Percentiles rank a stretch among this genome's conserved stretches.
Conservation (phyloP, 2,113 vertebrate species). For the Illadopsis cleaveri region DNA sequence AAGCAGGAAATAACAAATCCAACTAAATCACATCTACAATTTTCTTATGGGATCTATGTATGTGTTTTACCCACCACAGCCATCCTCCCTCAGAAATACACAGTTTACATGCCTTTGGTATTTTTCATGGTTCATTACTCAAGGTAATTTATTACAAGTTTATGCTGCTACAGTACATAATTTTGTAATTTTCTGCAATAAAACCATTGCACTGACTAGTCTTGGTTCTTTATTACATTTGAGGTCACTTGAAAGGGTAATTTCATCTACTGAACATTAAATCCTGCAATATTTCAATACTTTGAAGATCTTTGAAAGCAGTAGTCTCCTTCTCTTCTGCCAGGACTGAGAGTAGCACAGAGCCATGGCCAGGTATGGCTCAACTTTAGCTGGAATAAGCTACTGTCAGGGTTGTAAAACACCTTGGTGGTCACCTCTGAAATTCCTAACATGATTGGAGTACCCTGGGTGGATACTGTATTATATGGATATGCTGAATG, state of each 20-base stretch:
- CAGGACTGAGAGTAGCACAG: not conserved
- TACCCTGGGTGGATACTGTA: not conserved
- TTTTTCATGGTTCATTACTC: constrained; percentile 33
- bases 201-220: constrained; percentile 46
- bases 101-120: constrained; percentile 13
- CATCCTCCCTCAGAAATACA: not conserved
- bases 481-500: not conserved
- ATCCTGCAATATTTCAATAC: constrained; percentile 49
- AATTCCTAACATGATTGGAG: not conserved
- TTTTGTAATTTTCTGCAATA: constrained; percentile 59
- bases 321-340: not conserved
- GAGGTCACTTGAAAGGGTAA: constrained; percentile 66
- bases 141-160: constrained; percentile 54
- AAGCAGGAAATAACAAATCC: not conserved
- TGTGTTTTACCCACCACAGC: not conserved
- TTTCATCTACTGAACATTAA: constrained; percentile 53
- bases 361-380: not conserved
- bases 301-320: not conserved
- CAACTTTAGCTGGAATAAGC: not conserved
- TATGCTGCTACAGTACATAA: constrained; percentile 46
- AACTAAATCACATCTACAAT: not conserved
- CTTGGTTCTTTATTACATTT: constrained; percentile 55
- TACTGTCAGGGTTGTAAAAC: not conserved
- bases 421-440: not conserved
- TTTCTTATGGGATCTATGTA: not conserved